Evolutionary conservation across 2,888 invertebrate genomes (phyloP), one percentile per base, ranked within the genome.

Genomic region (Campoplex capitator): DNA sequence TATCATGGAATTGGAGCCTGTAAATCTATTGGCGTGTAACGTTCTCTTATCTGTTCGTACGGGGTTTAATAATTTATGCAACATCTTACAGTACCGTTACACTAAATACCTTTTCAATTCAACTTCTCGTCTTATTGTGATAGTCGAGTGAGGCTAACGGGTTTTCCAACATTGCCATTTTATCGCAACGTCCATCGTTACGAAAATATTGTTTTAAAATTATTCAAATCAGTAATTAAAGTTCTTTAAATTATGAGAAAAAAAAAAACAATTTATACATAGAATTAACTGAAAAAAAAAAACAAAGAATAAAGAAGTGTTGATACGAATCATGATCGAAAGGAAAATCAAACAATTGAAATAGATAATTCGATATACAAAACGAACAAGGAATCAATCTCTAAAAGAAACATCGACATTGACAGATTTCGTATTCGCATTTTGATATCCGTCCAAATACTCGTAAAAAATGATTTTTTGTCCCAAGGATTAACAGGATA

Each of bases 51-150:
- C 80, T 62, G 54, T 13, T 6, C 18, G 32, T n/a, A 45, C 73
- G n/a, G 13, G 11, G 56, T 51, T 76, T 76, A 67, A 80, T 86
- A 86, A 83, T 83, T 86, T 86, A 86, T 86, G 79, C 86, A 86
- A 83, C 83, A 76, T 73, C 56, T 79, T 65, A 58, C 42, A 42
- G 54, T 73, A 86, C 86, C 86, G 86, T 86, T 86, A 83, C 42
- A 83, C 73, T 83, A 86, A 86, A 86, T 86, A 83, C 65, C 83
- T 79, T 83, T 76, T 80, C 80, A 83, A 86, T 86, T 58, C 51
- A 45, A 86, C 68, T 76, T 83, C 75, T 71, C 54, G 56, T 86
- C 54, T 86, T 67, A 67, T 80, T 83, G 73, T 83, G 71, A 42
- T 76, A 80, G 23, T 75, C 42, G 79, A 70, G 71, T 38, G 58